phyloP scores from a whole-genome alignment of 1,140 invertebrate genomes.

The Gryon sp. region DNA sequence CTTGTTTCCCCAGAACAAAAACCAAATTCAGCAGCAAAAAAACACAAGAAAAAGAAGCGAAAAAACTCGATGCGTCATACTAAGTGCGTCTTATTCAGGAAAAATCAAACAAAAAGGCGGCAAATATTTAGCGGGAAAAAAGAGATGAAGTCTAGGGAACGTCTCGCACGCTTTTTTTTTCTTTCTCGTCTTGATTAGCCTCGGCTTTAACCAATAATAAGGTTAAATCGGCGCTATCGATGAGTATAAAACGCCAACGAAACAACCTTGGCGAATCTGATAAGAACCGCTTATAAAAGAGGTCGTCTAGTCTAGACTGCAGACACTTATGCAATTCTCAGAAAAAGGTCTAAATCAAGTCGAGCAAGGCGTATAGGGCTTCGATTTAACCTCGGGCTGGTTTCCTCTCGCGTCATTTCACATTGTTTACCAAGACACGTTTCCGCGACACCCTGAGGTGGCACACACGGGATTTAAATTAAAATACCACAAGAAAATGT shows the following conservation, averaged over 20 bases:
- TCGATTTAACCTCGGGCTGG: constrained; percentile 45
- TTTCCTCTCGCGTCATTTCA: constrained; percentile 34
- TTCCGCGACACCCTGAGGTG: constrained; percentile 1
- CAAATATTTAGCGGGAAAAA: constrained; percentile 25
- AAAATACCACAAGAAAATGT: no score
- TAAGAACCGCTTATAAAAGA: constrained; percentile 60
- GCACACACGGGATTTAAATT: no score
- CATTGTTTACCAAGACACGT: constrained; percentile 5
- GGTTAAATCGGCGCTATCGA: constrained; percentile 43
- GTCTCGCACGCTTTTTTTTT: constrained; percentile 33
- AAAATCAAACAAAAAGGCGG: constrained; percentile 23
- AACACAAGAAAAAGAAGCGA: neutral
- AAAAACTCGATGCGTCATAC: neutral
- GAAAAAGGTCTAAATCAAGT: constrained; percentile 59
- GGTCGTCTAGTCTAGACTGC: constrained; percentile 63
- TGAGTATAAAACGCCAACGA: constrained; percentile 42
- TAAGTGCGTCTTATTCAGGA: neutral
- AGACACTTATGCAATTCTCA: constrained; percentile 61
- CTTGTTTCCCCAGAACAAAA: neutral
- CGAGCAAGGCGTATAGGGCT: constrained; percentile 51
- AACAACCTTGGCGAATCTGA: constrained; percentile 60
- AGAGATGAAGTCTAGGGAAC: constrained; percentile 16
- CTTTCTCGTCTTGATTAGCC: constrained; percentile 49
- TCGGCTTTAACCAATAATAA: constrained; percentile 37
- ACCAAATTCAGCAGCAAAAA: no score